These are phyloP conservation scores for Drosophila hamatofila DNA, from an alignment of 2,888 invertebrate species.

Conservation along the genomic window DNA sequence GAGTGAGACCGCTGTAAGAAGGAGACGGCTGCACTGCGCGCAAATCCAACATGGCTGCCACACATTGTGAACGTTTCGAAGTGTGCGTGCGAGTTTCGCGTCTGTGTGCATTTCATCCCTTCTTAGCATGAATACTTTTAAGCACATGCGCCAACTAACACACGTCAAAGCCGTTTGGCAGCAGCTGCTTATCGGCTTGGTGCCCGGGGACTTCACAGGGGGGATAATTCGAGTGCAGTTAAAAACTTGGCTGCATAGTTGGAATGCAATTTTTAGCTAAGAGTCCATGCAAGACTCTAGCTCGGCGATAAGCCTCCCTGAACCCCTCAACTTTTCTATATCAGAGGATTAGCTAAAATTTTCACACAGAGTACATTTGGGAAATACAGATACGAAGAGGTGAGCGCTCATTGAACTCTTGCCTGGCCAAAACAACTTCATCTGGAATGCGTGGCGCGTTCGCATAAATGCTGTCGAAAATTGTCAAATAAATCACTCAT, in stretches of 20 bases:
- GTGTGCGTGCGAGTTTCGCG: constrained; percentile 8
- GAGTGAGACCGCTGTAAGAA: constrained; percentile 27
- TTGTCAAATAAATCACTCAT: constrained; percentile 84
- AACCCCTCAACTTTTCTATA: constrained; percentile 11
- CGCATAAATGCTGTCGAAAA: constrained; percentile 78
- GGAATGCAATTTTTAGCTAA: constrained; percentile 57
- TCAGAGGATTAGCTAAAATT: constrained; percentile 31
- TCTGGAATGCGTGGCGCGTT: constrained; percentile 73
- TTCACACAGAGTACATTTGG: constrained; percentile 7
- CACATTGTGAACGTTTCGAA: neutral
- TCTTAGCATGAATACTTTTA: constrained; percentile 2
- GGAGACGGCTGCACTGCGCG: constrained; percentile 33
- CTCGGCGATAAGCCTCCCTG: constrained; percentile 35
- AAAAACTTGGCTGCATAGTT: constrained; percentile 61
- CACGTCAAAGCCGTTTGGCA: constrained; percentile 19
- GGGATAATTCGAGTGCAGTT: constrained; percentile 63
- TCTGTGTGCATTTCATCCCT: constrained; percentile 26
- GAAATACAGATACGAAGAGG: constrained; percentile 4
- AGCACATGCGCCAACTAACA: constrained; percentile 64
- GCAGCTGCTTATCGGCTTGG: constrained; percentile 48
- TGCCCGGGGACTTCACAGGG: constrained; percentile 17
- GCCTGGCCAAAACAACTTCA: constrained; percentile 46
- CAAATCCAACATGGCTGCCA: constrained; percentile 60
- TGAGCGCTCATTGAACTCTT: constrained; percentile 15
- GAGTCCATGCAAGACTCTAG: constrained; percentile 24